Evolutionary conservation across 2,113 vertebrate species (phyloP), one percentile per base, ranked within the genome.

Genomic region (Coracopsis vasa): DNA sequence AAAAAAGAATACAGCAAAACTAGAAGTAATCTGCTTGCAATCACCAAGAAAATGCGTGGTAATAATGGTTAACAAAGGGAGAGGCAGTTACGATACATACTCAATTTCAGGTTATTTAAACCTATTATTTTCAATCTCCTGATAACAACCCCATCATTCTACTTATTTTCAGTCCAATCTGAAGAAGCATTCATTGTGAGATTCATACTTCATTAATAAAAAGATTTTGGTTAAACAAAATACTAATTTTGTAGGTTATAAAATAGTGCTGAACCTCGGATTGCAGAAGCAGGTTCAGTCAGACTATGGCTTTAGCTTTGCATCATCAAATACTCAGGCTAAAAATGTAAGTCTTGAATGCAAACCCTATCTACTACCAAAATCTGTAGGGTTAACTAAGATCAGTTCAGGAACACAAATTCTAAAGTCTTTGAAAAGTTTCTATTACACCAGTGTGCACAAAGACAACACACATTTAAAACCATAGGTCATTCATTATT

Each of bases 331-430:
- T 35, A 24, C 35, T 87, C 78, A 84, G 70, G 24, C 82, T 60
- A 78, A 93, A 96, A 81, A 72, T 61, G 51, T 92, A 88, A 97
- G 77, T 56, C 81, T 64, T 27, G 80, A 97, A 96, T 56, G 79
- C 92, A 86, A 94, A 97, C 95, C 77, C 86, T 92, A 92, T 92
- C 97, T 96, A 89, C 90, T 86, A 95, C 79, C 60, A 93, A 97
- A 95, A 96, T 89, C 61, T 92, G 53, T 54, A 77, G 67, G 67
- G 77, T 94, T 95, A 92, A 83, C 77, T 66, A 60, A 69, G 80
- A 90, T 89, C 81, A 92, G 20, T 60, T 86, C 66, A 67, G 83
- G 91, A 95, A 89, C 72, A 74, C 21, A 44, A 56, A 24, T 44
- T 31, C 13, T 48, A 11, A 65, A 75, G 81, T 86, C 66, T 78